A percentile compares a stretch with the other conserved stretches of the same genome.
Conservation (phyloP, 2,888 invertebrate species). For the Cosmorhoe ocellata region DNA sequence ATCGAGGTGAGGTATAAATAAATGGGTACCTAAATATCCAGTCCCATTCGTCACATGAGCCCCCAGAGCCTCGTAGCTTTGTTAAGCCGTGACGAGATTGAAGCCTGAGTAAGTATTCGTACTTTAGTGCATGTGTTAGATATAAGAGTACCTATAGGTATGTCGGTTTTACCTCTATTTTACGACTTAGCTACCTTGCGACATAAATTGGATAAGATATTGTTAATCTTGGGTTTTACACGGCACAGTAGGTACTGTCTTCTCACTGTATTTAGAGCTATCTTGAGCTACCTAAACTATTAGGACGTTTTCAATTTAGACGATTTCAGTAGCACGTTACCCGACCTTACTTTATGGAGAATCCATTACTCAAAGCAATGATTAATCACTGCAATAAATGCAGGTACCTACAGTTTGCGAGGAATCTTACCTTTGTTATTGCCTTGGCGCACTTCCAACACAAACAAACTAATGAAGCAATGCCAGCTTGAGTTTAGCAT, state of each 20-base stretch:
- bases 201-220: constrained; percentile 20
- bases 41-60: constrained; percentile 31
- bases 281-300: constrained; percentile 1
- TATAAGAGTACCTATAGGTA: no score
- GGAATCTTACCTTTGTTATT: constrained; percentile 35
- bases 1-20: constrained; percentile 20
- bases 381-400: constrained; percentile 40
- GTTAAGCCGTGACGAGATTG: constrained; percentile 47
- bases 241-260: not conserved
- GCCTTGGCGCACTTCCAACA: constrained; percentile 38
- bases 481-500: constrained; percentile 37
- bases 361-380: constrained; percentile 32
- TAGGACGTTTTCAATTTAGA: no score
- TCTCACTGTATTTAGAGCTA: not conserved
- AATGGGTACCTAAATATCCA: constrained; percentile 17
- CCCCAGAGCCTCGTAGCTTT: constrained; percentile 52
- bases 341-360: no score
- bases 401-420: constrained; percentile 28
- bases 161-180: constrained; percentile 1
- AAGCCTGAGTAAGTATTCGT: constrained; percentile 28
- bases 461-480: constrained; percentile 40
- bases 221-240: constrained; percentile 18
- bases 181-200: constrained; percentile 19
- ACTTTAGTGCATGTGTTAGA: constrained; percentile 18
- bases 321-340: no score